These are phyloP conservation scores for Anoncus sp. DNA, from an alignment of 2,888 invertebrate genomes.

Conservation along the genomic window DNA sequence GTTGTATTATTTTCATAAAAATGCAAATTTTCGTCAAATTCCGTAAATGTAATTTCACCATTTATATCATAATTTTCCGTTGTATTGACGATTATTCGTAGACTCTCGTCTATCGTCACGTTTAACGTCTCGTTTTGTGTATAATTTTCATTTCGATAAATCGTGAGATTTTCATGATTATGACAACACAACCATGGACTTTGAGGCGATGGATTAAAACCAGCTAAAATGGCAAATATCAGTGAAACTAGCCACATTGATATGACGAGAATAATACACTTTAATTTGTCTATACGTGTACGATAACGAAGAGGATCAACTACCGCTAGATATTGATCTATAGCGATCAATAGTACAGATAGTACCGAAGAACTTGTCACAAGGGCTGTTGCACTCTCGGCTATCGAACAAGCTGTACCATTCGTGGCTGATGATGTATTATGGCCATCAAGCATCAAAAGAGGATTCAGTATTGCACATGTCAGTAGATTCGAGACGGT, in stretches of 20 bases:
- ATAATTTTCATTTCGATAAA: conserved; percentile 1
- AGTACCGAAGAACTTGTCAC: conserved; percentile 86
- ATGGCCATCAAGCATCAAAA: conserved; percentile 85
- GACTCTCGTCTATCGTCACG: conserved; percentile 48
- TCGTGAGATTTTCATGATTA: conserved; percentile 15
- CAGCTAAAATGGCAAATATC: conserved; percentile 83
- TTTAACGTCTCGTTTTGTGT: conserved; percentile 34
- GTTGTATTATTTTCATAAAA: conserved; percentile 65
- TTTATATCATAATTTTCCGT: conserved; percentile 50
- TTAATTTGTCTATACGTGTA: conserved; percentile 84
- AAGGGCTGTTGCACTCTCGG: conserved; percentile 87
- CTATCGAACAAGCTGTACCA: conserved; percentile 84
- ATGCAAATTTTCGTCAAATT: conserved; percentile 62
- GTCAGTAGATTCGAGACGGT: conserved; percentile 86
- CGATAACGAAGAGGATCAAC: conserved; percentile 88
- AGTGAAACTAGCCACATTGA: conserved; percentile 84
- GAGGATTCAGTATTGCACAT: conserved; percentile 83
- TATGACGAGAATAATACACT: conserved; percentile 83
- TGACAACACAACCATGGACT: conserved; percentile 83
- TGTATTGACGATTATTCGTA: conserved; percentile 42
- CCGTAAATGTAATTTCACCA: conserved; percentile 39
- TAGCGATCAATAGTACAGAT: conserved; percentile 86
- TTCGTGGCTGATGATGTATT: conserved; percentile 83
- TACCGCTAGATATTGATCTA: conserved; percentile 88
- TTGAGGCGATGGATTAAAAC: conserved; percentile 82